Evolutionary conservation across 2,797 vertebrate genomes (phyloP), one percentile per base, ranked within the genome.

Genomic region (Delichon dasypus): DNA sequence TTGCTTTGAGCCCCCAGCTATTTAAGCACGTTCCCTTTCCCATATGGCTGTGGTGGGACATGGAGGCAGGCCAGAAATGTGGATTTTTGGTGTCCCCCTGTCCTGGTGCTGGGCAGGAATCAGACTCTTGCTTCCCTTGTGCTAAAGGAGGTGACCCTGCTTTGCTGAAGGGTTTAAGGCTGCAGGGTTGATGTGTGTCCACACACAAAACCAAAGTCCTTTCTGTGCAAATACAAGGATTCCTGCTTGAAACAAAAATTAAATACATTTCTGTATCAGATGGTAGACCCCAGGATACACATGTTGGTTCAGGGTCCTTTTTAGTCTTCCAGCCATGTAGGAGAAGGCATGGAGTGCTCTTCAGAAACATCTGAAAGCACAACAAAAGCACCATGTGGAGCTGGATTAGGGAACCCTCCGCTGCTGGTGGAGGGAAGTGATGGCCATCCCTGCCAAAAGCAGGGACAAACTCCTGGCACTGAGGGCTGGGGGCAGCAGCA

Each of bases 341-440:
- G 26, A 54, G 75, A 77, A 94, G 16, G 19, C 26, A 4, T 10
- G 45, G 18, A 1, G 9, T 10, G 34, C 40, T 72, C 53, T 47
- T 81, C 38, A 53, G 77, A 86, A 86, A 73, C 40, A 51, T 32
- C 66, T 57, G 42, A 81, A 34, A 32, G 27, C 7, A 7, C 19
- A 60, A 16, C 44, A 40, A 51, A 68, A 93, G 8, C 36, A 16
- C 10, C 13, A 1, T 0, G 16, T 36, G 40, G 71, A 51, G n/a
- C 19, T 66, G 27, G 66, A 20, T 65, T 30, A n/a, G 58, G 74
- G 74, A 78, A 10, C 14, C 61, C 68, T 50, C 30, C 1, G 5
- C 23, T 40, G 77, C 18, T 20, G 42, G 3, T 1, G 1, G 58
- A 62, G 61, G 0, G 5, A 55, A 51, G 53, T 1, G 3, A 23